Percentiles rank a stretch among this genome's conserved stretches.
Evolutionary conservation across 1,140 invertebrate genomes (phyloP).

Genomic region (Archivesica marissinica): DNA sequence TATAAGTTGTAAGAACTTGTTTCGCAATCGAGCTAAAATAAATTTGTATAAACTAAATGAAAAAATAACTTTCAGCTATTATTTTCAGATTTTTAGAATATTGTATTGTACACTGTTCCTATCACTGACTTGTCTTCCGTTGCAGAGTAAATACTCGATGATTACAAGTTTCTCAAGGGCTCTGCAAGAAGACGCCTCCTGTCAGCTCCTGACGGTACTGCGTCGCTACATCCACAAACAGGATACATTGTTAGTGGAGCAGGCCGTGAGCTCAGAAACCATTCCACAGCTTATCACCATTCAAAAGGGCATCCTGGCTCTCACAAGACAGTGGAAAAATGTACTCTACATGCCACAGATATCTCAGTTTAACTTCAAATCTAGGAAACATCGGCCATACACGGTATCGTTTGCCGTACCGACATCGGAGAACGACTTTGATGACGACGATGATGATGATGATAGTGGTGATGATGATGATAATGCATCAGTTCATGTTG

Average conservation of each 20-base stretch:
- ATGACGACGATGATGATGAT: constrained; percentile 63
- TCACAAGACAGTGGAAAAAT: constrained; percentile 98
- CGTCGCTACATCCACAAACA: constrained; percentile 93
- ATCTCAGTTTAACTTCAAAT: constrained; percentile 89
- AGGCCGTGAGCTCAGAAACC: constrained; percentile 92
- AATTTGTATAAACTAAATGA: no score
- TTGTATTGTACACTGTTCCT: no score
- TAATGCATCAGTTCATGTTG: constrained; percentile 87
- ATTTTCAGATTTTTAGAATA: no score
- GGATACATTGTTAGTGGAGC: constrained; percentile 90
- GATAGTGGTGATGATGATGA: constrained; percentile 73
- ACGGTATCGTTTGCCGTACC: constrained; percentile 95
- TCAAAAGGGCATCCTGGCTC: constrained; percentile 94
- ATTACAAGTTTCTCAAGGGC: constrained; percentile 94
- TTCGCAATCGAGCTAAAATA: no score
- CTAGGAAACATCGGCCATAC: constrained; percentile 89
- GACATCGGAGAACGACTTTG: constrained; percentile 86
- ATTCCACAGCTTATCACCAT: constrained; percentile 94
- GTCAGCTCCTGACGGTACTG: constrained; percentile 95
- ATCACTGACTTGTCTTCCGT: background rate
- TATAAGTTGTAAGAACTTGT: no score
- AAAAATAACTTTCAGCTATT: no score
- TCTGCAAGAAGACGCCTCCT: constrained; percentile 97
- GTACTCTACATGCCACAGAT: constrained; percentile 96
- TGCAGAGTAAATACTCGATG: constrained; percentile 90